Evolutionary conservation across 2,888 invertebrate species (phyloP), one percentile per base, ranked within the genome.

Genomic region (Agonopterix arenella): DNA sequence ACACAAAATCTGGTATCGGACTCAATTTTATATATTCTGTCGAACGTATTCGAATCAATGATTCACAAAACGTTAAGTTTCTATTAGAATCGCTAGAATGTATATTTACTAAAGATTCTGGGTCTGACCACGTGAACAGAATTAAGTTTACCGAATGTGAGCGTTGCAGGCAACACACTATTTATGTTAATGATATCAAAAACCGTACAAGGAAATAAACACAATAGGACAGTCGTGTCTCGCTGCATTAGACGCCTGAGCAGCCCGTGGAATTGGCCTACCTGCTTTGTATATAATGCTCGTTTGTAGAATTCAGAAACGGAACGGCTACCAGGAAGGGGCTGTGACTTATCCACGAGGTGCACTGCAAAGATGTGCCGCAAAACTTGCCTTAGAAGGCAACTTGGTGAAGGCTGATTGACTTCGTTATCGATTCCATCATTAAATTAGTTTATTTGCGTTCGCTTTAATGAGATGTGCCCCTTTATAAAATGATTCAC

Each of bases 181-280:
- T 83, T 83, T 83, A 84, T 84, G 82, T 80, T 84, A 84, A 84
- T 84, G 80, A 79, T 84, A 80, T 80, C 80, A 81, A 82, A 84
- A 82, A 76, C 81, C 82, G 68, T 80, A 80, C 75, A 82, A 83
- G 84, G 83, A 83, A 82, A 83, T 82, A 81, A 83, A 83, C 83
- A 84, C 85, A 84, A 84, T 84, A 81, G 82, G 84, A 81, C 84
- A 82, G 81, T 83, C 78, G 78, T 80, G 82, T 83, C 83, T 82
- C 69, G 75, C 73, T 78, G 76, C 79, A 80, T 81, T 82, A 81
- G 82, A 82, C 76, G 80, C 76, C 73, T 71, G 71, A 75, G 80
- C 70, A 68, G 76, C 67, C 75, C 66, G 68, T 77, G 77, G 80
- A 80, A 80, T 83, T 83, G 83, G 76, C 74, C 73, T 76, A 76